A percentile compares a stretch with the other conserved stretches of the same genome.
These are phyloP conservation scores for Apis laboriosa DNA, from an alignment of 1,140 invertebrate species.

Conservation along the genomic window DNA sequence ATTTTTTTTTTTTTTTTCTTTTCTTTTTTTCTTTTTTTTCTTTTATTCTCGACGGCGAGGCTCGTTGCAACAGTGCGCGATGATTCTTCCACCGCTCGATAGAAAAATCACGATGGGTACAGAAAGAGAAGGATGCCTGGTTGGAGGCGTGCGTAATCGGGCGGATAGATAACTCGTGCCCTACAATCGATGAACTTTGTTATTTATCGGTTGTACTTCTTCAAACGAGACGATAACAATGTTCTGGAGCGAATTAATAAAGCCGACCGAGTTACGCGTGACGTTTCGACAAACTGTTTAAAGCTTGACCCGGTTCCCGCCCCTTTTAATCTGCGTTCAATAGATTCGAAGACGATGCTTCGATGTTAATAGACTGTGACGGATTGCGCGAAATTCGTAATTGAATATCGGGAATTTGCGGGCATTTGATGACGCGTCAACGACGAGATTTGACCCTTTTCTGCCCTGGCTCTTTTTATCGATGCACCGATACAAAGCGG, in stretches of 20 bases:
- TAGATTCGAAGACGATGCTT: background rate
- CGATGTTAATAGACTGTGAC: no score
- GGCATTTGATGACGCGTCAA: background rate
- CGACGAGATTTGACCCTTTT: background rate
- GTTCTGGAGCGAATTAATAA: conserved; percentile 44
- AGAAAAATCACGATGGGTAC: conserved; percentile 34
- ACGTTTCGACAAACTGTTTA: conserved; percentile 34
- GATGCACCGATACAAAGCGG: background rate
- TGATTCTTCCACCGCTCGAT: background rate
- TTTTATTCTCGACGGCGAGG: no score
- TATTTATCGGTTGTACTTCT: conserved; percentile 57
- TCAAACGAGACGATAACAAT: conserved; percentile 53
- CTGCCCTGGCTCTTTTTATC: background rate
- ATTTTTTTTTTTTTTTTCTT: background rate
- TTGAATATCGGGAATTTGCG: background rate
- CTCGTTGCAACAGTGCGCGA: background rate
- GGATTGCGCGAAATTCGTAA: background rate
- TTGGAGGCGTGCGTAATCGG: conserved; percentile 43
- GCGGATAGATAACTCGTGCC: conserved; percentile 56
- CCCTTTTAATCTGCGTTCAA: conserved; percentile 36
- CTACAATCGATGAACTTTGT: conserved; percentile 65
- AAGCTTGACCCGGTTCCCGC: conserved; percentile 13
- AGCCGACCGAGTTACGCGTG: conserved; percentile 18
- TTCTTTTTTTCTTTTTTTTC: background rate
- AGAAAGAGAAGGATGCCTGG: background rate